Conservation (phyloP, 2,797 vertebrate genomes). For the Gymnopithys bicolor region DNA sequence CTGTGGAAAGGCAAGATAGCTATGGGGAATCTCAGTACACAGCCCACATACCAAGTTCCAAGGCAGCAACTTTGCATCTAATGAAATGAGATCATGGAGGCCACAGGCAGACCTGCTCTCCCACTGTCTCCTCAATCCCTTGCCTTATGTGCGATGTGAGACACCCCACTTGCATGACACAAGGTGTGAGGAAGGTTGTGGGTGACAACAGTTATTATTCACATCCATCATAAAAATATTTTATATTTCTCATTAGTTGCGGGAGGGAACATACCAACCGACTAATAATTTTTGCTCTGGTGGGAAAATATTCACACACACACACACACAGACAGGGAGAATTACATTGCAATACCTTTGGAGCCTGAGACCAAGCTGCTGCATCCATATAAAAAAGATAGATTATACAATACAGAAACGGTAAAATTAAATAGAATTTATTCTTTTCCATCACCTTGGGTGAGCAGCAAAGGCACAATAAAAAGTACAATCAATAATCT, state of each 20-base stretch:
- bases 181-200: background rate
- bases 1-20: background rate
- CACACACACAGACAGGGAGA: background rate
- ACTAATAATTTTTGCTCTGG: background rate
- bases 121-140: background rate
- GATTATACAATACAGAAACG: slow-evolving; percentile 3
- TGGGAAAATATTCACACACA: background rate
- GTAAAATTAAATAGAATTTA: slow-evolving; percentile 45
- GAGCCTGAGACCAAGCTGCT: background rate
- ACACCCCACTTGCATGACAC: background rate
- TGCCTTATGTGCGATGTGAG: background rate
- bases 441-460: background rate
- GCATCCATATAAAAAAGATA: background rate
- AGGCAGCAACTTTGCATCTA: background rate
- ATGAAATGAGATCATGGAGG: background rate
- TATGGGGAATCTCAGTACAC: background rate
- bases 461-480: slow-evolving; percentile 21
- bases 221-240: background rate
- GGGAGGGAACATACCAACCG: background rate
- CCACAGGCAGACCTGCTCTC: background rate
- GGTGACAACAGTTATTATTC: background rate
- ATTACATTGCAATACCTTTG: background rate
- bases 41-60: background rate
- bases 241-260: slow-evolving; percentile 27
- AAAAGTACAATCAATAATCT: slow-evolving; percentile 36